Percentiles rank a stretch among this genome's conserved stretches.
Conservation (phyloP, 2,113 vertebrate species). For the Coracopsis vasa region DNA sequence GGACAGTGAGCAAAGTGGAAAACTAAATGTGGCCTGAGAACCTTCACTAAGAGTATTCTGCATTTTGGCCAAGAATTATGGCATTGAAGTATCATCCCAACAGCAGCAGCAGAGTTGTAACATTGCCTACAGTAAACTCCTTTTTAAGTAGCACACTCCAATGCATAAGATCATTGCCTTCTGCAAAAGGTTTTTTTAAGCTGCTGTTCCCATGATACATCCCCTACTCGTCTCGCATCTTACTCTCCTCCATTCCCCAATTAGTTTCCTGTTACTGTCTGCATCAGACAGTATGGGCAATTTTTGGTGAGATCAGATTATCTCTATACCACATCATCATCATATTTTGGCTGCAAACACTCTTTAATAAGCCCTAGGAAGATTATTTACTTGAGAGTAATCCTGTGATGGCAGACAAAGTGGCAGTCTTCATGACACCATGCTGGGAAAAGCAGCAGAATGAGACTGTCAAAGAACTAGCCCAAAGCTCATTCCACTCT, state of each 20-base stretch:
- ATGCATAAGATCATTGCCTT: not conserved
- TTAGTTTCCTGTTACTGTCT: not conserved
- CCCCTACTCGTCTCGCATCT: not conserved
- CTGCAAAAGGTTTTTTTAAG: not conserved
- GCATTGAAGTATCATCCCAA: not conserved
- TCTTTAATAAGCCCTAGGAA: not conserved
- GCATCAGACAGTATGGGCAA: not conserved
- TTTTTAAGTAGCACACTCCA: not conserved
- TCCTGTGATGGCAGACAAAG: not conserved
- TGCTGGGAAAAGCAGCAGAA: not conserved
- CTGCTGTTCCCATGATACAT: fast-evolving
- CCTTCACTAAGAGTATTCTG: not conserved
- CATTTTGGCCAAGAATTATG: not conserved
- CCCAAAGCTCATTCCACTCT: not conserved
- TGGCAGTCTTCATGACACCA: not conserved
- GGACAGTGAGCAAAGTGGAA: not conserved
- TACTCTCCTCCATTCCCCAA: not conserved
- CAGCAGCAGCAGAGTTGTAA: not conserved
- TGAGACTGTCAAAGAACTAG: not conserved
- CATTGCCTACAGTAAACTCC: not conserved
- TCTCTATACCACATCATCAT: not conserved
- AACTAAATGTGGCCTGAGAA: not conserved
- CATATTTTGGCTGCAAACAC: not conserved
- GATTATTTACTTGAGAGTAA: not conserved
- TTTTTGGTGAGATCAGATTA: not conserved